These are phyloP conservation scores for Crossocerus cetratus DNA, from an alignment of 2,888 invertebrate species.

Conservation along the genomic window DNA sequence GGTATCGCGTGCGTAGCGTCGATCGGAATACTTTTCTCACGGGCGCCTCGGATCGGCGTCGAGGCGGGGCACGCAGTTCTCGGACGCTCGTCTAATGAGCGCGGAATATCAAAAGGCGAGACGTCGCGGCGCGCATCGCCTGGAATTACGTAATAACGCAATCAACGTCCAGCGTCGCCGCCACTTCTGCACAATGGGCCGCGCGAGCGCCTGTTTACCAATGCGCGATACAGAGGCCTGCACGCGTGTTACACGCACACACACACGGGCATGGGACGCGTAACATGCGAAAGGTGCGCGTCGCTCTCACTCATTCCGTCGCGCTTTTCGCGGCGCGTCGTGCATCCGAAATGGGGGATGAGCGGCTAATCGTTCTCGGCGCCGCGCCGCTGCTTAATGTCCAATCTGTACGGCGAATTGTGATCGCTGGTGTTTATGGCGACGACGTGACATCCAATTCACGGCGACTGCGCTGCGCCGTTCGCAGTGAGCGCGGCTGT, in stretches of 20 bases:
- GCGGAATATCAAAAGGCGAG: slow-evolving; percentile 39
- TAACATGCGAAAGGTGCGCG: slow-evolving; percentile 51
- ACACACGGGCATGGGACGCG: no score
- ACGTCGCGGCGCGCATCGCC: slow-evolving; percentile 24
- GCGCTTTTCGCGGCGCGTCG: slow-evolving; percentile 59
- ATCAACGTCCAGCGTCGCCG: slow-evolving; percentile 52
- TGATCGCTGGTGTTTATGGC: neutral
- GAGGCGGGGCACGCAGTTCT: slow-evolving; percentile 18
- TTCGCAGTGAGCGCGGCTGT: neutral
- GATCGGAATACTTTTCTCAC: slow-evolving; percentile 35
- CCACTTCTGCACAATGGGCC: slow-evolving; percentile 36
- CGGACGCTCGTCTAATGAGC: slow-evolving; percentile 37
- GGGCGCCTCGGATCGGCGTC: neutral
- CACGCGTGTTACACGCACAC: no score
- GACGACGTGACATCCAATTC: no score
- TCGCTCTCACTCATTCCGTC: slow-evolving; percentile 59
- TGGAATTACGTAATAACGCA: slow-evolving; percentile 62
- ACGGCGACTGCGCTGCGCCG: neutral
- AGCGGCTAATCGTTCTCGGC: slow-evolving; percentile 37
- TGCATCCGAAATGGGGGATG: slow-evolving; percentile 57
- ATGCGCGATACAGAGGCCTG: slow-evolving; percentile 62
- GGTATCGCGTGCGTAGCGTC: neutral
- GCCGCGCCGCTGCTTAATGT: slow-evolving; percentile 26
- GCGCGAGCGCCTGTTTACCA: slow-evolving; percentile 58
- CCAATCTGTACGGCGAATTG: slow-evolving; percentile 17